Conservation (phyloP, 1,140 invertebrate species). For the Pseudomyrmex dendroicus region DNA sequence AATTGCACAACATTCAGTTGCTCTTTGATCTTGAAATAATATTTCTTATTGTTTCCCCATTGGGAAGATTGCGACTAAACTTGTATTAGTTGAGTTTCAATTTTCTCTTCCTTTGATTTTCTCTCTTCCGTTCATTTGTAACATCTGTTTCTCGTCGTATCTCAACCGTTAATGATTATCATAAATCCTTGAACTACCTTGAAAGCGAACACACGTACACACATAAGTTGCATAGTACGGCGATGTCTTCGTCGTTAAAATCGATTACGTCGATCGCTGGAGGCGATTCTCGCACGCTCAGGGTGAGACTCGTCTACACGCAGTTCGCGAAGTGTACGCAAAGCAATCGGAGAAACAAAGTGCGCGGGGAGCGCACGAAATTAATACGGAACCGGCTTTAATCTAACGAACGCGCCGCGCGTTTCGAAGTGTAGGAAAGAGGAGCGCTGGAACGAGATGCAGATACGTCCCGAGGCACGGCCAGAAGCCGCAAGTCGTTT, state of each 20-base stretch:
- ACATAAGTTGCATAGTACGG: not conserved
- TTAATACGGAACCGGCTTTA: slow-evolving; percentile 78
- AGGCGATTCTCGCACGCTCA: slow-evolving; percentile 44
- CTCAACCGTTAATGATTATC: slow-evolving; percentile 6
- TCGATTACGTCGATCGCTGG: not conserved
- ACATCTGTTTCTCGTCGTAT: not conserved
- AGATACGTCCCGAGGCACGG: slow-evolving; percentile 57
- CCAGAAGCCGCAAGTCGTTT: slow-evolving; percentile 58
- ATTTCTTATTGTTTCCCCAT: not conserved
- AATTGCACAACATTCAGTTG: not conserved
- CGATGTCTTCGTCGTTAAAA: slow-evolving; percentile 43
- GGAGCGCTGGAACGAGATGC: slow-evolving; percentile 44
- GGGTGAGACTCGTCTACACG: slow-evolving; percentile 37
- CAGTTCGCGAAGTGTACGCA: slow-evolving; percentile 32
- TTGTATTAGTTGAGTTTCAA: too few relatives aligned
- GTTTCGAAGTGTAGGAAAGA: slow-evolving; percentile 31
- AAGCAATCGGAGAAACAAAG: slow-evolving; percentile 34
- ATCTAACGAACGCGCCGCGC: slow-evolving; percentile 57
- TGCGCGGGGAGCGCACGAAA: slow-evolving; percentile 68
- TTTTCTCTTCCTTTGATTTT: not conserved
- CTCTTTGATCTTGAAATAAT: not conserved
- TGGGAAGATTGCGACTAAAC: too few relatives aligned
- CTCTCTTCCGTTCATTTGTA: not conserved
- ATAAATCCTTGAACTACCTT: not conserved
- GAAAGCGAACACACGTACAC: slow-evolving; percentile 35